A percentile compares a stretch with the other conserved stretches of the same genome.
These are phyloP conservation scores for Leptatherina wallacei DNA, from an alignment of 2,797 vertebrate species.

Conservation along the genomic window DNA sequence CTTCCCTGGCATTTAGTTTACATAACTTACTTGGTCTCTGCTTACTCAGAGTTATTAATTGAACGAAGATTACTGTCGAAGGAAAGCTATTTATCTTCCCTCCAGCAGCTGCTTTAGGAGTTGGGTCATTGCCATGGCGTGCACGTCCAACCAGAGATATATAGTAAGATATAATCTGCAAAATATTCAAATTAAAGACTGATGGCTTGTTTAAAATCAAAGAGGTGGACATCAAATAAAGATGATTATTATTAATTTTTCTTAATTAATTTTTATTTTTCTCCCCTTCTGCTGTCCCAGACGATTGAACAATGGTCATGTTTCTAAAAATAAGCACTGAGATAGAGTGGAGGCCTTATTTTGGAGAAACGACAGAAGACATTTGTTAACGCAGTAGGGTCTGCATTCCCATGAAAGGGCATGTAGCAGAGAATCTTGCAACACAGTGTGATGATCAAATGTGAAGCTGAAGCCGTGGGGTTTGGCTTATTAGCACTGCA, in stretches of 20 bases:
- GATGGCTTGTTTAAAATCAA: background rate
- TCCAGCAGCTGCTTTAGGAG: constrained; percentile 37
- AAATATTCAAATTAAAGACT: background rate
- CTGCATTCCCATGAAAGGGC: constrained; percentile 63
- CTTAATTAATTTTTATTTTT: constrained; percentile 16
- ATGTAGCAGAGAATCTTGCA: constrained; percentile 31
- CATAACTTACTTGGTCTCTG: constrained; percentile 16
- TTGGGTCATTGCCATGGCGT: constrained; percentile 23
- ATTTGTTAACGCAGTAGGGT: constrained; percentile 45
- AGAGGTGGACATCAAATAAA: background rate
- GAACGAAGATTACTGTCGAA: constrained; percentile 26
- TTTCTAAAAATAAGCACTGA: constrained; percentile 66
- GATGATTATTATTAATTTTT: constrained; percentile 1
- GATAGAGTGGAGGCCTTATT: constrained; percentile 36
- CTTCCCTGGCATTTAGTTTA: constrained; percentile 1
- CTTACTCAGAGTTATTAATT: constrained; percentile 33
- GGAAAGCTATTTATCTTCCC: constrained; percentile 3
- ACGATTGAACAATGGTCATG: constrained; percentile 32
- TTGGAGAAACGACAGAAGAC: constrained; percentile 43
- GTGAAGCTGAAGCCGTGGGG: background rate
- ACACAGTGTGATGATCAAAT: constrained; percentile 19
- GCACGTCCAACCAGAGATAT: constrained; percentile 17
- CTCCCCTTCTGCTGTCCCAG: constrained; percentile 12
- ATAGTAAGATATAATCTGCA: constrained; percentile 26
- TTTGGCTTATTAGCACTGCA: constrained; percentile 6